phyloP scores from a whole-genome alignment of 2,797 vertebrate genomes.

The Tympanoctomys barrerae region DNA sequence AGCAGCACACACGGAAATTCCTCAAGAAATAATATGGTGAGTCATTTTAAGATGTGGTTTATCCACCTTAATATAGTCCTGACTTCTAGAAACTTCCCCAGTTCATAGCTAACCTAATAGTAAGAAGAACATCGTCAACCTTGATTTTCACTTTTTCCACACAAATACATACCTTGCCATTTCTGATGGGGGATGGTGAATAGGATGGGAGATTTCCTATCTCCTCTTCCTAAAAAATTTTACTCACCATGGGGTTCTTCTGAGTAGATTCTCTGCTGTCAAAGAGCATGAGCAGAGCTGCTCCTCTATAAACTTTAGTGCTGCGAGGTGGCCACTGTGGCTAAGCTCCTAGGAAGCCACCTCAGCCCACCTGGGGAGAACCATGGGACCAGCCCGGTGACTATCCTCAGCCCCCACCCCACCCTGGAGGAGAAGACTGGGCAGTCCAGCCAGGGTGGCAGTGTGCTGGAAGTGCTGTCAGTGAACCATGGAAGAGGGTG shows the following conservation, averaged over 20 bases:
- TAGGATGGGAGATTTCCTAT: not conserved
- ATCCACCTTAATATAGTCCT: not conserved
- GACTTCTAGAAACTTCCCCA: not conserved
- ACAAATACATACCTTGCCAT: not conserved
- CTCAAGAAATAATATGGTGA: slow-evolving; percentile 78
- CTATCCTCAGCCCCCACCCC: not conserved
- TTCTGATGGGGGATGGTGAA: not conserved
- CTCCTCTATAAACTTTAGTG: not conserved
- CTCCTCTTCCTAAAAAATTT: not conserved
- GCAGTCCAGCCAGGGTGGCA: not conserved
- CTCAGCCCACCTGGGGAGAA: not conserved
- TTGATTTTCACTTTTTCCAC: not conserved
- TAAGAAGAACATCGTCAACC: not conserved
- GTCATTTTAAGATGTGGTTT: slow-evolving; percentile 71
- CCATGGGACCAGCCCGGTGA: too few species aligned
- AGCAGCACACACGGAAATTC: slow-evolving; percentile 54
- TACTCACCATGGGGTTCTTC: not conserved
- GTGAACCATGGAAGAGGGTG: too few species aligned
- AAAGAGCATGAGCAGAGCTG: not conserved
- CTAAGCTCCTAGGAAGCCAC: not conserved
- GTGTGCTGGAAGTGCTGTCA: not conserved
- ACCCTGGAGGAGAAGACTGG: not conserved
- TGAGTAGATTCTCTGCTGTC: not conserved
- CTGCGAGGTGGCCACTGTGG: not conserved
- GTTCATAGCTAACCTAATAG: not conserved